Conservation (phyloP, 2,113 vertebrate genomes). For the Seriola rivoliana region DNA sequence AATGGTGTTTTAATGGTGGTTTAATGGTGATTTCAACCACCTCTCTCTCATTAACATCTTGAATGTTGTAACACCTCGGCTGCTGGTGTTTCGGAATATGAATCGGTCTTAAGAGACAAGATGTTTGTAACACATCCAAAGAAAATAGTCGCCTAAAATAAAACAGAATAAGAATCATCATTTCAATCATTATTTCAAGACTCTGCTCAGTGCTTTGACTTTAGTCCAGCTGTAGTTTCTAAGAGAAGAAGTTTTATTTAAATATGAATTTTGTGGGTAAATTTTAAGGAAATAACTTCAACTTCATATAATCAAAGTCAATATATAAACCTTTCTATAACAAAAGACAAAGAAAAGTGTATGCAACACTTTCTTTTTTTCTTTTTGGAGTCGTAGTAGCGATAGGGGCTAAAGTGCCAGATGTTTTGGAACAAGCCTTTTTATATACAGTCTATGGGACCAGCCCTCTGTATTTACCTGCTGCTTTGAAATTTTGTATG, state of each 20-base stretch:
- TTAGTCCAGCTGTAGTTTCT: neutral
- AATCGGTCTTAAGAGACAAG: neutral
- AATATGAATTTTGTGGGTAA: neutral
- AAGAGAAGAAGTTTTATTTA: neutral
- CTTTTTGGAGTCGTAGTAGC: constrained; percentile 10
- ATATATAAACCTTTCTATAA: neutral
- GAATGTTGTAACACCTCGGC: constrained; percentile 2
- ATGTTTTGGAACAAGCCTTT: constrained; percentile 44
- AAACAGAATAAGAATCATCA: constrained; percentile 35
- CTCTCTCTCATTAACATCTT: constrained; percentile 8
- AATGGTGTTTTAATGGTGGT: neutral
- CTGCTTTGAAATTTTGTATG: constrained; percentile 30
- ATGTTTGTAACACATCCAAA: neutral
- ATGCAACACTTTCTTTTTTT: neutral
- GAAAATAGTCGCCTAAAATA: constrained; percentile 2
- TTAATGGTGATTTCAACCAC: constrained; percentile 24
- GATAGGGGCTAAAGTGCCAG: constrained; percentile 45
- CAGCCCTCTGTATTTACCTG: constrained; percentile 44
- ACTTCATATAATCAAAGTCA: constrained; percentile 13
- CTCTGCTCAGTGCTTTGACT: neutral
- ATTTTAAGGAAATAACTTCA: constrained; percentile 14
- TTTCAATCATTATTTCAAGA: constrained; percentile 3
- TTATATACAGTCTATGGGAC: constrained; percentile 1
- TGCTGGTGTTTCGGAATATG: neutral
- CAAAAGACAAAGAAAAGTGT: constrained; percentile 12